Percentiles rank a stretch among this genome's conserved stretches.
These are phyloP conservation scores for Chinchilla lanigera DNA, from an alignment of 2,113 vertebrate species.

Conservation along the genomic window DNA sequence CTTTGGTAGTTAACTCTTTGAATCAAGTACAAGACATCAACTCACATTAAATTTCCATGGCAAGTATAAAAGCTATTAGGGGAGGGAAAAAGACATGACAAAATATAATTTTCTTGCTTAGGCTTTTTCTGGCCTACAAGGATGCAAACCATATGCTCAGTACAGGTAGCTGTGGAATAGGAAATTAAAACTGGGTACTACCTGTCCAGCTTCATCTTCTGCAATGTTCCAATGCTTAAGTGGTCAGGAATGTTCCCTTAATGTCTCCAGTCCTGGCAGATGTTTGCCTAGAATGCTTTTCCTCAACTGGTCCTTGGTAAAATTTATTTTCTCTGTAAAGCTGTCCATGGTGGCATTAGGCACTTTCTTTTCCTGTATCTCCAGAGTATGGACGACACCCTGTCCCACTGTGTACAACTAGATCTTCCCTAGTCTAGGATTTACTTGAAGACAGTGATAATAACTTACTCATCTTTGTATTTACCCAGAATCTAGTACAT, in stretches of 20 bases:
- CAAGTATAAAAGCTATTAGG: not conserved
- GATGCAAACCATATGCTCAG: not conserved
- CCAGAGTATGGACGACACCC: not conserved
- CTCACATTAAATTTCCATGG: conserved; percentile 21
- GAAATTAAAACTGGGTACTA: not conserved
- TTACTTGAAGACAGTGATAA: conserved; percentile 10
- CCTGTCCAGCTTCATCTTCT: not conserved
- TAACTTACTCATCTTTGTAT: not conserved
- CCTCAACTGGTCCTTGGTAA: not conserved
- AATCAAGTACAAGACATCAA: conserved; percentile 9
- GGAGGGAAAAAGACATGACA: not conserved
- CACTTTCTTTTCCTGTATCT: not conserved
- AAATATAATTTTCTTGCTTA: not conserved
- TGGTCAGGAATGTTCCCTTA: not conserved
- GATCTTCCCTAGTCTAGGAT: not conserved
- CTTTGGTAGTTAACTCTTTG: conserved; percentile 27
- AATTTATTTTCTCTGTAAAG: conserved; percentile 11
- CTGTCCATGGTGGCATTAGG: not conserved
- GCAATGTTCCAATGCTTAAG: not conserved
- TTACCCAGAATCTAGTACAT: not conserved
- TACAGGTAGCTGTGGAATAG: not conserved
- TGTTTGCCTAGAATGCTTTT: conserved; percentile 14
- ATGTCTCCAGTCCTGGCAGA: not conserved
- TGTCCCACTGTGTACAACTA: not conserved
- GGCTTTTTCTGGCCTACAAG: not conserved